Evolutionary conservation across 2,888 invertebrate species (phyloP), one percentile per base, ranked within the genome.

Genomic region (Dinocampus coccinellae): DNA sequence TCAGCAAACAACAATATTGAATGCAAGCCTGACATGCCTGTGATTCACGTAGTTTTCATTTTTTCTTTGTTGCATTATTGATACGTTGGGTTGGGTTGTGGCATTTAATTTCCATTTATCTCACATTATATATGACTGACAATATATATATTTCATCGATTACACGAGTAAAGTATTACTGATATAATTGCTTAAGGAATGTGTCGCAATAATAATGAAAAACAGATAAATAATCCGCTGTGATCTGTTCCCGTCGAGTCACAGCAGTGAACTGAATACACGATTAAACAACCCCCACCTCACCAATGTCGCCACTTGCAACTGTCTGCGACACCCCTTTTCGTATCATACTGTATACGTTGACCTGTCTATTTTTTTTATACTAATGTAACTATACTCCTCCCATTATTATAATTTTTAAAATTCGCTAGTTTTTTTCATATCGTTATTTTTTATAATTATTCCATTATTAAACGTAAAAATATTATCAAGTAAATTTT

Each of bases 201-300:
- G 16, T 60, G 34, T 55, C 7, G 36, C 24, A 10, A 52, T 6
- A 26, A 36, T 24, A 10, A 65, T 22, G 6, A 55, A 13, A 34
- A 11, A 36, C 39, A 2, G 4, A 53, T 55, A 20, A 29, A 29
- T n/a, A 55, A 47, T 73, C 62, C 60, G 69, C 68, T 76, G 76
- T 80, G 81, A 80, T 79, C 81, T 83, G 82, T 77, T 78, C 80
- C 78, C 78, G 79, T 80, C 77, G 83, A 84, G 82, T 78, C 82
- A 81, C 86, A 83, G 80, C 81, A 81, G 83, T 84, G 84, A 82
- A 87, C 86, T 87, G 85, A 29, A 7, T 84, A 82, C 83, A 80
- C 81, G 77, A 77, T 78, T 77, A 74, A 81, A 81, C 83, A 83
- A 79, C 82, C 76, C 55, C 75, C 66, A 69, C 76, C 75, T 73